Evolutionary conservation across 2,888 invertebrate genomes (phyloP).

Genomic region (Brenthis hecate): DNA sequence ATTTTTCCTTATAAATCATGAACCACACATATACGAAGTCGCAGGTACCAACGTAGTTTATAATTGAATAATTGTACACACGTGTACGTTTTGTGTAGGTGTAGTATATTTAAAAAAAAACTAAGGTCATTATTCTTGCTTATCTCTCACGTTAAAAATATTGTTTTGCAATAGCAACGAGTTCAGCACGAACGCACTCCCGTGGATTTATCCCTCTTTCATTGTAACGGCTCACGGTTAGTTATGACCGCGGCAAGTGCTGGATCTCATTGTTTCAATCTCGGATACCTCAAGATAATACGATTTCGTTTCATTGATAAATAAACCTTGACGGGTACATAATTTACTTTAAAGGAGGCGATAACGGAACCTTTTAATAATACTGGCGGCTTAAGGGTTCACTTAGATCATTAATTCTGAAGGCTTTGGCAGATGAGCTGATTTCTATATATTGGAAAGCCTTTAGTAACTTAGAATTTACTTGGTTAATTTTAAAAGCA

Average conservation of each 20-base stretch:
- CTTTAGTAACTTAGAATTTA: constrained; percentile 3
- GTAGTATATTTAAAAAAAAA: no score
- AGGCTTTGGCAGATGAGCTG: constrained; percentile 18
- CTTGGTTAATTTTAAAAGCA: not conserved
- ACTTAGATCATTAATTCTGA: constrained; percentile 27
- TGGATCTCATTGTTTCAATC: constrained; percentile 54
- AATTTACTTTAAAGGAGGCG: constrained; percentile 34
- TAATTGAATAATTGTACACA: not conserved
- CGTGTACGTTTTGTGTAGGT: no score
- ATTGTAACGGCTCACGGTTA: constrained; percentile 63
- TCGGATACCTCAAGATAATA: constrained; percentile 50
- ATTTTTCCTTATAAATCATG: no score
- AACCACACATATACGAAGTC: no score
- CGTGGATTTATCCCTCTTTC: constrained; percentile 45
- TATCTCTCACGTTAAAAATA: constrained; percentile 17
- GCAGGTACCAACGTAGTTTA: not conserved
- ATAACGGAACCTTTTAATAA: constrained; percentile 34
- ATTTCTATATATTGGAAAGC: constrained; percentile 16
- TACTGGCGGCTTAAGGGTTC: constrained; percentile 25
- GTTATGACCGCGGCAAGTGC: constrained; percentile 59
- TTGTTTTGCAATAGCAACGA: constrained; percentile 24
- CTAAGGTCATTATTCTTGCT: not conserved
- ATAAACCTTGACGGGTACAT: constrained; percentile 44
- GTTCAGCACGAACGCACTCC: constrained; percentile 17
- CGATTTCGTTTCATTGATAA: constrained; percentile 51